These are phyloP conservation scores for Timema cristinae DNA, from an alignment of 2,888 invertebrate species.

Conservation along the genomic window DNA sequence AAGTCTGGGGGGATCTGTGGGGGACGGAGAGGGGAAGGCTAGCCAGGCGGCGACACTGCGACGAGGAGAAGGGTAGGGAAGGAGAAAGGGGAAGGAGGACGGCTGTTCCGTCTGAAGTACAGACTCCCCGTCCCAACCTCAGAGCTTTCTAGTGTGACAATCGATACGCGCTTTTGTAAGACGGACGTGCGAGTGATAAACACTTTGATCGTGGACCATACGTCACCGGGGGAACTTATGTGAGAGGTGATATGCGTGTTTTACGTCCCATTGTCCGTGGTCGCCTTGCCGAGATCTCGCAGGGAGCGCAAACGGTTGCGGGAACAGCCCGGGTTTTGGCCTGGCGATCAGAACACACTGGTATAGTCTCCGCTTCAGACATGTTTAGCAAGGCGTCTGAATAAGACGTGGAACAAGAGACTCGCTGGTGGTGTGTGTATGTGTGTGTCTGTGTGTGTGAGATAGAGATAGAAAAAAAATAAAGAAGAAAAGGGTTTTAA, in stretches of 20 bases:
- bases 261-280: too few species aligned
- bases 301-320: too few species aligned
- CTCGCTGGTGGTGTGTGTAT: not conserved
- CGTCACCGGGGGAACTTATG: too few species aligned
- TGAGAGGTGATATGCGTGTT: too few species aligned
- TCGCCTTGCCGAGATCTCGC: too few species aligned
- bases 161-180: too few species aligned
- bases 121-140: not conserved
- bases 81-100: slow-evolving; percentile 31
- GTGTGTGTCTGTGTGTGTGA: slow-evolving; percentile 30
- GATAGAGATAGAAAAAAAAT: not conserved
- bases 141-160: too few species aligned
- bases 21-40: slow-evolving; percentile 32
- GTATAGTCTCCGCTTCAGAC: slow-evolving; percentile 30
- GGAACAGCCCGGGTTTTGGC: too few species aligned
- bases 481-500: too few species aligned
- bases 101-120: slow-evolving; percentile 23
- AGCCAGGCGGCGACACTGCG: slow-evolving; percentile 35
- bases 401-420: slow-evolving; percentile 21
- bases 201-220: too few species aligned
- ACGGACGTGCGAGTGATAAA: too few species aligned
- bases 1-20: slow-evolving; percentile 35
- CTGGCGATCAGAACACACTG: too few species aligned
- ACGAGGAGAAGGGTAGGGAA: slow-evolving; percentile 19
- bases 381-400: slow-evolving; percentile 32